Conservation (phyloP, 2,797 vertebrate species). For the Tokudaia tokunoshimensis region DNA sequence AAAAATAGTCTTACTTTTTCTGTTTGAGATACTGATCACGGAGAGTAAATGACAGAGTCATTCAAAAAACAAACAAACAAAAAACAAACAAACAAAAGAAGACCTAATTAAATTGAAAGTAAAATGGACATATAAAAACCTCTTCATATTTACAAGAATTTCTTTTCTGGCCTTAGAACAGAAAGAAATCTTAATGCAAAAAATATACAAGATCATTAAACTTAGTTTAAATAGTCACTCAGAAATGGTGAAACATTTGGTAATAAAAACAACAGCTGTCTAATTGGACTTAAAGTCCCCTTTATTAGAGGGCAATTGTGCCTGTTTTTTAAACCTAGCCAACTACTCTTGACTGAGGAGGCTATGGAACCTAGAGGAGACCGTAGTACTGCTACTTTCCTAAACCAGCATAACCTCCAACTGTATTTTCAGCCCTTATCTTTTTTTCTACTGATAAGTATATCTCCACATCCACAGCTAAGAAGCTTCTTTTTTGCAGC, state of each 20-base stretch:
- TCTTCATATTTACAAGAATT: slow-evolving; percentile 46
- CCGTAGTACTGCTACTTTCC: neutral
- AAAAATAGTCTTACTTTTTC: slow-evolving; percentile 57
- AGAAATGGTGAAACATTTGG: neutral
- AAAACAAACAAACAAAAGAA: slow-evolving; percentile 70
- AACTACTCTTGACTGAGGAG: neutral
- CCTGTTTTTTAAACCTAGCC: too few relatives aligned
- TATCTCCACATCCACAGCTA: too few relatives aligned
- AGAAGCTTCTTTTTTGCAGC: neutral
- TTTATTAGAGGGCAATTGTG: neutral
- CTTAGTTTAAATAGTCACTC: neutral
- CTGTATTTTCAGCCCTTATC: too few relatives aligned
- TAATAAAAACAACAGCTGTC: neutral
- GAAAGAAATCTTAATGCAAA: neutral
- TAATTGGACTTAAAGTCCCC: neutral
- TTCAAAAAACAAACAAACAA: slow-evolving; percentile 36
- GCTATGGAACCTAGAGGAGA: neutral
- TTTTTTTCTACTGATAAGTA: neutral
- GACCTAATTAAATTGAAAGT: slow-evolving; percentile 2
- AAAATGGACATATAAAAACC: neutral
- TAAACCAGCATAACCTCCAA: neutral
- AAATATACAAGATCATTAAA: neutral
- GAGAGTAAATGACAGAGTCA: neutral
- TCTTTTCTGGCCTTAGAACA: slow-evolving; percentile 29
- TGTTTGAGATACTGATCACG: slow-evolving; percentile 13